Evolutionary conservation across 2,888 invertebrate species (phyloP).

Genomic region (Nymphalis urticae): DNA sequence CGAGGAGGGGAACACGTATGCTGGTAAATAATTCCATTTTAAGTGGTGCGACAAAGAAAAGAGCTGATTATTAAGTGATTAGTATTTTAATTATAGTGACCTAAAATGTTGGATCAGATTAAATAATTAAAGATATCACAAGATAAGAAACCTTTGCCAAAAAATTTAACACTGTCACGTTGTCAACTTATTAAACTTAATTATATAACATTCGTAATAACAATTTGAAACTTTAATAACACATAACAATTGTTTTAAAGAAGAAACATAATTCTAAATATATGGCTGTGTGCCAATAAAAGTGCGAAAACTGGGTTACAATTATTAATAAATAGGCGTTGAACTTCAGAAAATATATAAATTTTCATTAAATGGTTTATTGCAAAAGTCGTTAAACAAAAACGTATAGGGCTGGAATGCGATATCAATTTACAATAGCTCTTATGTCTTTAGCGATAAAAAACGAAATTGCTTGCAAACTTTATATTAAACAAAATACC

Average conservation of each 20-base stretch:
- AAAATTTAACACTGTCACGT: not conserved
- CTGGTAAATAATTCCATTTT: too few species aligned
- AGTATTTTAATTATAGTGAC: not conserved
- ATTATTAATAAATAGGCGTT: conserved; percentile 19
- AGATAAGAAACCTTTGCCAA: too few species aligned
- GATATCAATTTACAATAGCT: conserved; percentile 3
- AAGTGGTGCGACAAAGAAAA: too few species aligned
- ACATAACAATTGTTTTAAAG: not conserved
- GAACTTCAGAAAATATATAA: conserved; percentile 15
- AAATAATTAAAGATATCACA: too few species aligned
- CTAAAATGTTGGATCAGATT: not conserved
- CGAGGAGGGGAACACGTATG: too few species aligned
- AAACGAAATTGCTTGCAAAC: conserved; percentile 2
- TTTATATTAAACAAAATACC: not conserved
- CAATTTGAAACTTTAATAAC: not conserved
- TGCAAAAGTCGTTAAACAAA: conserved; percentile 14
- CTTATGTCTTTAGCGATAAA: conserved; percentile 11
- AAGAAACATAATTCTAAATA: not conserved
- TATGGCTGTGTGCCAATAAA: conserved; percentile 5
- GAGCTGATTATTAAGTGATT: not conserved
- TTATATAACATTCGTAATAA: not conserved
- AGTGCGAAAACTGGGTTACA: conserved; percentile 7
- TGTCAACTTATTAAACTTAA: not conserved
- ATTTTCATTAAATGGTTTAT: conserved; percentile 19
- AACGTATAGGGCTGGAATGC: not conserved